These are phyloP conservation scores for Psophia crepitans DNA, from an alignment of 2,113 vertebrate genomes.

Conservation along the genomic window DNA sequence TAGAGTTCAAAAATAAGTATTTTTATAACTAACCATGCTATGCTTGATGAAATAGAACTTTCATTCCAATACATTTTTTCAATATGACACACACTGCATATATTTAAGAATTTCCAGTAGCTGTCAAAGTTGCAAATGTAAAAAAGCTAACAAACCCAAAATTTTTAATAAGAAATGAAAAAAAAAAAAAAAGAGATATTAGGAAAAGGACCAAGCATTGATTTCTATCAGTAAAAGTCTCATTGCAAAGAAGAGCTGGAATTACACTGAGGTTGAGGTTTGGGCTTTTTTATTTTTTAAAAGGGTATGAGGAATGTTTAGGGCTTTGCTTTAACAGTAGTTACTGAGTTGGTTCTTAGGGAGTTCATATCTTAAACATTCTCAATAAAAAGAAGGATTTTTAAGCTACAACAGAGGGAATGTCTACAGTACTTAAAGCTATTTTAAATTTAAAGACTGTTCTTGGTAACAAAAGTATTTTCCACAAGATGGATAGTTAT, in stretches of 20 bases:
- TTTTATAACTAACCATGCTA: background rate
- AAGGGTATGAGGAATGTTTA: background rate
- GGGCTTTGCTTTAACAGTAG: background rate
- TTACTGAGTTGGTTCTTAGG: background rate
- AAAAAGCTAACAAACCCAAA: background rate
- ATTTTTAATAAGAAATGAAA: background rate
- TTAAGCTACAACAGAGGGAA: background rate
- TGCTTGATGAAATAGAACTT: background rate
- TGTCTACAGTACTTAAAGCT: background rate
- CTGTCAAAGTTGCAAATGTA: background rate
- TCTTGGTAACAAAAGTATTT: background rate
- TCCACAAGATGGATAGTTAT: background rate
- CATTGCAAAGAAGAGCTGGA: background rate
- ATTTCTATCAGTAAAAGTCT: background rate
- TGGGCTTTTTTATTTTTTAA: background rate
- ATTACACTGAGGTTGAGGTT: background rate
- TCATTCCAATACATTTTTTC: background rate
- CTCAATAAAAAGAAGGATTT: background rate
- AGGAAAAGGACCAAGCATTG: background rate
- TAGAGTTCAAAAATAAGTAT: constrained; percentile 26
- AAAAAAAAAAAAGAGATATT: too few relatives aligned
- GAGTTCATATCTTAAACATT: background rate
- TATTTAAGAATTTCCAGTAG: background rate
- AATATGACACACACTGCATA: background rate
- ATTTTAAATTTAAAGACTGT: background rate